These are phyloP conservation scores for Pygathrix nemaeus DNA, from an alignment of 2,113 vertebrate species.

Conservation along the genomic window DNA sequence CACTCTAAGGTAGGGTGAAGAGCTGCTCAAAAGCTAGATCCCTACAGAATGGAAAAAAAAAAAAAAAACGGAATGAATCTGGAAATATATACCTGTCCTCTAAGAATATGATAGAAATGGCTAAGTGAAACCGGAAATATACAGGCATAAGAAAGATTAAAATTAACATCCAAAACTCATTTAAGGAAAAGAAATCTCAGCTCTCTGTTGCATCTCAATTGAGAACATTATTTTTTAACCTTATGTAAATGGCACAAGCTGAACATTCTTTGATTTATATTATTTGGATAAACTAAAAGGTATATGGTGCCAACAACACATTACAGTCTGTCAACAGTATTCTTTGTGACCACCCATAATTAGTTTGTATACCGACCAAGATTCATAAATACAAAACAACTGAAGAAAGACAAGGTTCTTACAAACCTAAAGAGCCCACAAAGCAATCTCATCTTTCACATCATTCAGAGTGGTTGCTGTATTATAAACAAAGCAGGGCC, in stretches of 20 bases:
- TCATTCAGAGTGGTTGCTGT: background rate
- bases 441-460: background rate
- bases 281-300: background rate
- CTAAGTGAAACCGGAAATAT: background rate
- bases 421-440: background rate
- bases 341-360: background rate
- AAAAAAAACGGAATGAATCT: background rate
- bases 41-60: background rate
- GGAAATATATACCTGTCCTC: background rate
- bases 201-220: background rate
- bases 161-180: background rate
- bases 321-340: background rate
- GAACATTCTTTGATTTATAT: background rate
- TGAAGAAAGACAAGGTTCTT: background rate
- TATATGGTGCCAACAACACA: background rate
- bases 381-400: conserved; percentile 8
- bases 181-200: background rate
- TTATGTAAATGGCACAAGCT: background rate
- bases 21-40: background rate
- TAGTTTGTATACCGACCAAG: background rate
- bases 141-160: background rate
- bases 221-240: background rate
- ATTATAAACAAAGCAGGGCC: background rate
- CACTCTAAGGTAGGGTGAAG: background rate
- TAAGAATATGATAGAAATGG: background rate